Conservation (phyloP, 2,113 vertebrate genomes). For the Sorex araneus region DNA sequence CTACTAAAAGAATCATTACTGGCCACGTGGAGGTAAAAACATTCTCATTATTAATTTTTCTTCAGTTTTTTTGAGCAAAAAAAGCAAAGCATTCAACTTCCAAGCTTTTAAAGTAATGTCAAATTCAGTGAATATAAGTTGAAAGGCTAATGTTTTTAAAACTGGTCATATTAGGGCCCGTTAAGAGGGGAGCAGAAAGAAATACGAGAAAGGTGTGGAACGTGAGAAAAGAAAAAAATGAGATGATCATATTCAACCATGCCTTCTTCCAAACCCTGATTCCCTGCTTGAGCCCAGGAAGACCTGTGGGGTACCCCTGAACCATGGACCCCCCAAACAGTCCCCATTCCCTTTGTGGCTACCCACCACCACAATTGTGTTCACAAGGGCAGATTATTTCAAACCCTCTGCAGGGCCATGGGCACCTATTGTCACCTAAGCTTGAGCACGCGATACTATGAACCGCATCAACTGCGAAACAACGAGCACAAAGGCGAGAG, state of each 20-base stretch:
- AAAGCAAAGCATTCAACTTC: neutral
- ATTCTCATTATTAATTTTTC: slow-evolving; percentile 63
- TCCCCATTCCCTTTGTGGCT: neutral
- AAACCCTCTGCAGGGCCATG: neutral
- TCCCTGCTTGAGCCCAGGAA: neutral
- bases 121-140: slow-evolving; percentile 55
- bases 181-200: neutral
- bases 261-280: neutral
- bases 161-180: neutral
- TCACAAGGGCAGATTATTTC: neutral
- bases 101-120: slow-evolving; percentile 67
- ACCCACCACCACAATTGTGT: too few species aligned
- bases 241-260: neutral
- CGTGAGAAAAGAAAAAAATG: slow-evolving; percentile 21
- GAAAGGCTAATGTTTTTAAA: slow-evolving; percentile 50
- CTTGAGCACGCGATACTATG: neutral
- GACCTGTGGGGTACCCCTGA: neutral
- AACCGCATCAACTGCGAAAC: neutral
- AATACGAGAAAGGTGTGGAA: neutral
- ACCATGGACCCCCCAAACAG: neutral
- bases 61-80: slow-evolving; percentile 21
- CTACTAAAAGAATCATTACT: slow-evolving; percentile 42
- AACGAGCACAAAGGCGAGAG: too few species aligned
- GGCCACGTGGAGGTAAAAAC: slow-evolving; percentile 52
- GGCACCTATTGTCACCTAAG: neutral